These are phyloP conservation scores for Fissipunctia ypsillon DNA, from an alignment of 2,888 invertebrate species.

Conservation along the genomic window DNA sequence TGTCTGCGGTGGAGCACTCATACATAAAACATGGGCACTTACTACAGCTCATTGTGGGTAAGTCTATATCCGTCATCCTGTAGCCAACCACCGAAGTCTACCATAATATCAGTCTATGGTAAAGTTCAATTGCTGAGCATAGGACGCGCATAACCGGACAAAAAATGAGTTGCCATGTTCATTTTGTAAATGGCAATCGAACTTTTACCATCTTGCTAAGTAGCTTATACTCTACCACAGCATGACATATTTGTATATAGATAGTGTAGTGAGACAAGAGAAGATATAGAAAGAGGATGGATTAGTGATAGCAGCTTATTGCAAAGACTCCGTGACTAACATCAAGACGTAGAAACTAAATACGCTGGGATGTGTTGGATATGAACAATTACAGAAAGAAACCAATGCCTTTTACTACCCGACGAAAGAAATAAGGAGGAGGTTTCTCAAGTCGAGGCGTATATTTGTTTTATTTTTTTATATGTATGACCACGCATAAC, in stretches of 20 bases:
- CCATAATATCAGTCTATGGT: no score
- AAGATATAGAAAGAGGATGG: neutral
- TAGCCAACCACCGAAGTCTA: neutral
- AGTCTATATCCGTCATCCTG: constrained; percentile 48
- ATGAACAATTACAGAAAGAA: neutral
- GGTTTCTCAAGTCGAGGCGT: no score
- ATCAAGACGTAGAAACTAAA: neutral
- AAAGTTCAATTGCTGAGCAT: no score
- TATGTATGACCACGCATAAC: no score
- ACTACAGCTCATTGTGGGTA: constrained; percentile 86
- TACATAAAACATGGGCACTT: constrained; percentile 78
- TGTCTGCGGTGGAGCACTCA: constrained; percentile 80
- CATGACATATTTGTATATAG: neutral
- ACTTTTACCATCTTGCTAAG: no score
- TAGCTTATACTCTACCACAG: neutral
- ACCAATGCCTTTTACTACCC: no score
- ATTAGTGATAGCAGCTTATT: neutral
- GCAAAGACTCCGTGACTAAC: neutral
- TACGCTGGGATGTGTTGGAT: neutral
- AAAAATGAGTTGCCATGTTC: neutral
- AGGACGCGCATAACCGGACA: no score
- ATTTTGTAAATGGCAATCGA: neutral
- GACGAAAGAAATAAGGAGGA: no score
- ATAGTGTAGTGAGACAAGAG: neutral
- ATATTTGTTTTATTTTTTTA: no score